Conservation (phyloP, 2,888 invertebrate species). For the Platypus cylindrus region DNA sequence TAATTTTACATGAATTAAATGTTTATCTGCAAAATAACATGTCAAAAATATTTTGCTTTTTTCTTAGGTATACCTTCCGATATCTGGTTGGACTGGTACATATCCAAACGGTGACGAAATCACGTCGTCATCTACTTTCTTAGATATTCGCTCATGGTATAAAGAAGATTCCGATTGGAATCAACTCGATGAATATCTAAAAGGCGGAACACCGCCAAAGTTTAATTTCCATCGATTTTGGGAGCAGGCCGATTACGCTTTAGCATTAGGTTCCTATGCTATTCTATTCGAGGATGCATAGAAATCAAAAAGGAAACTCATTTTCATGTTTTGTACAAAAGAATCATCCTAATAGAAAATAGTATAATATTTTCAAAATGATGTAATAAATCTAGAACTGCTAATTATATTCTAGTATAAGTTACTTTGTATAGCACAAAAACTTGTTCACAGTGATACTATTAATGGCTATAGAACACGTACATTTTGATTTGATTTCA, state of each 20-base stretch:
- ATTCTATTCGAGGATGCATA: conserved; percentile 18
- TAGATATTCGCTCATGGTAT: conserved; percentile 18
- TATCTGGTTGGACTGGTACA: conserved; percentile 16
- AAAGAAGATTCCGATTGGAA: conserved; percentile 17
- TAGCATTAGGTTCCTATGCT: conserved; percentile 18
- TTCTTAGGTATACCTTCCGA: conserved; percentile 16
- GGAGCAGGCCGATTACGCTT: conserved; percentile 19
- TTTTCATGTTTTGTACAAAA: too few relatives aligned
- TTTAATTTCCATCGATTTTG: conserved; percentile 20
- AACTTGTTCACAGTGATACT: too few relatives aligned
- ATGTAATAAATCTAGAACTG: too few relatives aligned
- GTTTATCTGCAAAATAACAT: not conserved
- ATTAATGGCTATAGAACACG: not conserved
- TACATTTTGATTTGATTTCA: not conserved
- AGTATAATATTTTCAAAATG: too few relatives aligned
- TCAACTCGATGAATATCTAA: conserved; percentile 16
- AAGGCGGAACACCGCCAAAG: conserved; percentile 18
- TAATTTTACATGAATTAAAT: not conserved
- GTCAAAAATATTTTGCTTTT: not conserved
- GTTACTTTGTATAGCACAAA: too few relatives aligned
- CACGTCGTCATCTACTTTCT: conserved; percentile 15
- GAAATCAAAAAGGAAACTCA: too few relatives aligned
- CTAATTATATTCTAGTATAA: too few relatives aligned
- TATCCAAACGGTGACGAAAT: conserved; percentile 20
- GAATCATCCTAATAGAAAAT: too few relatives aligned